phyloP scores from a whole-genome alignment of 1,140 invertebrate species.

The Adelges cooleyi region DNA sequence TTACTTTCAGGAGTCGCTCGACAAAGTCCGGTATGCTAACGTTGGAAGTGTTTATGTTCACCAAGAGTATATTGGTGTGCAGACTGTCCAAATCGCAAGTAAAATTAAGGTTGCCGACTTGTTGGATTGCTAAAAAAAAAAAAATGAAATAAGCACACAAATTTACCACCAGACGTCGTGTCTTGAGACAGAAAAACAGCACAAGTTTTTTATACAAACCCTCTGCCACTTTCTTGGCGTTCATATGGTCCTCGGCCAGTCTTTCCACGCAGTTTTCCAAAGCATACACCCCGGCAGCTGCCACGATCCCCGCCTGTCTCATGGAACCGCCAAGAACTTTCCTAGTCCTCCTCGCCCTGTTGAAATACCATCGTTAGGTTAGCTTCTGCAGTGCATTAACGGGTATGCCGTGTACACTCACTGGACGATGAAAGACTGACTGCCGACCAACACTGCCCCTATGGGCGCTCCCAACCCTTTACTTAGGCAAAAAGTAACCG shows the following conservation, averaged over 20 bases:
- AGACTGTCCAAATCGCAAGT: conserved; percentile 51
- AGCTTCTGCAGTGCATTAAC: background rate
- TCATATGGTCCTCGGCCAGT: conserved; percentile 61
- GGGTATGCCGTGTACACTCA: conserved; percentile 39
- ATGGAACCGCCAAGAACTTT: conserved; percentile 87
- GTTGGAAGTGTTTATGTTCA: conserved; percentile 45
- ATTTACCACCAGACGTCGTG: conserved; percentile 1
- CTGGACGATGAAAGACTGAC: conserved; percentile 61
- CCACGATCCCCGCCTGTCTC: conserved; percentile 79
- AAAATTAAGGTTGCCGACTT: conserved; percentile 40
- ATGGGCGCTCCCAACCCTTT: conserved; percentile 82
- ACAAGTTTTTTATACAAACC: too few species aligned
- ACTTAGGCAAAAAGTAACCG: conserved; percentile 69
- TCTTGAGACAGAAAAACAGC: too few species aligned
- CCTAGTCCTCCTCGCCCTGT: conserved; percentile 58
- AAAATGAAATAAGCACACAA: conserved; percentile 13
- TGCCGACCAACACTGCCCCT: conserved; percentile 74
- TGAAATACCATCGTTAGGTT: conserved; percentile 30
- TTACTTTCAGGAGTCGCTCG: conserved; percentile 44
- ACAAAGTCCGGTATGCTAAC: conserved; percentile 46
- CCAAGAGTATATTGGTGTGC: conserved; percentile 68
- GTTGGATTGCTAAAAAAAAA: conserved; percentile 47
- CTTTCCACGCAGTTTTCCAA: conserved; percentile 60
- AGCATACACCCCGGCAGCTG: conserved; percentile 73
- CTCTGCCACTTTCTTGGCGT: conserved; percentile 53